Base-by-base conservation (phyloP, 2,797 vertebrate genomes). In the Fistularia commersonii region DNA sequence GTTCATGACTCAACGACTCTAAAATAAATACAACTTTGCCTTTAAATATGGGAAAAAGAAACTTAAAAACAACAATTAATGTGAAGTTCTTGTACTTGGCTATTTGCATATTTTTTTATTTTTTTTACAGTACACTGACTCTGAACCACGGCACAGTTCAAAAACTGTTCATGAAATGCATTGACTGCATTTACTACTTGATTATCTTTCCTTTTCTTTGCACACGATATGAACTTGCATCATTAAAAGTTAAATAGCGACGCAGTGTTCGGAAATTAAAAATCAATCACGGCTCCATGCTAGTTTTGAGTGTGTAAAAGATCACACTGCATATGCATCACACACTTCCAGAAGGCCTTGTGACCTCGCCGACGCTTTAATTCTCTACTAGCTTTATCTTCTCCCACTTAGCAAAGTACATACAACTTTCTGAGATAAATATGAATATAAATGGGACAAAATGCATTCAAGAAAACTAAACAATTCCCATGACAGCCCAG, bases 371-470 rank as follows among this genome's bases (percentile, higher is more conserved):
- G 41, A 63, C 53, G 46, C 53, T 64, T 60, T 54, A 61, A 47
- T 31, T 63, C 32, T 8, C 6, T 43, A 5, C 41, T 3, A 39
- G 11, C 55, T 36, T 51, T 39, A 50, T 64, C 61, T 61, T 64
- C 42, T 47, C 10, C 41, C 42, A 32, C 44, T 37, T 36, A 64
- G 7, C 0, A 6, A 8, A 6, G 11, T 41, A 11, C 33, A 64
- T 57, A 46, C 58, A 41, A 58, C 61, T 37, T 65, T 46, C 68
- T 45, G 32, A 57, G 36, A 66, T 64, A 63, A 50, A 77, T 57
- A 66, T 62, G 67, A 76, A 79, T 72, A 74, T 51, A 61, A 77
- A 80, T 66, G 41, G 58, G 35, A 66, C 61, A 59, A 76, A 64
- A 74, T 58, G 38, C 43, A 73, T 58, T 54, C 14, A 71, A 56